These are phyloP conservation scores for Tridacna crocea DNA, from an alignment of 2,888 invertebrate genomes.

Conservation along the genomic window DNA sequence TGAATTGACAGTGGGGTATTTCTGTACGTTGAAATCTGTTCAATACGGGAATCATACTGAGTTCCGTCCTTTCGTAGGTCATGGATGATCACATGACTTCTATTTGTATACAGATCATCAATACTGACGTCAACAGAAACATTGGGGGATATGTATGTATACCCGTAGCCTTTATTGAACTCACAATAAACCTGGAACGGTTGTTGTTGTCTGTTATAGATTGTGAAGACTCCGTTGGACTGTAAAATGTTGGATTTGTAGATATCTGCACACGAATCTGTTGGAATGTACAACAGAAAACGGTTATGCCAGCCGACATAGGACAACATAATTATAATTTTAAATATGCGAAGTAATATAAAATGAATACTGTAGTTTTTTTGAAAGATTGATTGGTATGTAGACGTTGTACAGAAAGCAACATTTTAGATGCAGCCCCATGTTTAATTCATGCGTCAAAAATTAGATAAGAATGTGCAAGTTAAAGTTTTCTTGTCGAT, in stretches of 20 bases:
- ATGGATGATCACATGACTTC: conserved; percentile 50
- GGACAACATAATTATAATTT: too few relatives aligned
- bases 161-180: conserved; percentile 59
- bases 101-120: conserved; percentile 50
- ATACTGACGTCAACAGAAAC: conserved; percentile 52
- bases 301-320: too few relatives aligned
- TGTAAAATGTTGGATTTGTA: conserved; percentile 39
- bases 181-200: conserved; percentile 59
- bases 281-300: conserved; percentile 34
- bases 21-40: conserved; percentile 45
- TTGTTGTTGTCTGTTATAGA: conserved; percentile 55
- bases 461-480: too few relatives aligned
- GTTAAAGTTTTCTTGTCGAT: too few relatives aligned
- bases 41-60: conserved; percentile 52
- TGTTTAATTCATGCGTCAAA: too few relatives aligned
- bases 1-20: conserved; percentile 41
- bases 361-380: too few relatives aligned
- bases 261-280: conserved; percentile 60
- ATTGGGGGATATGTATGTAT: conserved; percentile 54
- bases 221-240: conserved; percentile 48
- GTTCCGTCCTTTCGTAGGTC: conserved; percentile 39
- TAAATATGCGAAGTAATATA: too few relatives aligned
- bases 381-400: too few relatives aligned
- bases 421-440: too few relatives aligned
- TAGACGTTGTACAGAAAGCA: too few relatives aligned